Conservation (phyloP, 2,113 vertebrate genomes). For the Pimephales promelas region DNA sequence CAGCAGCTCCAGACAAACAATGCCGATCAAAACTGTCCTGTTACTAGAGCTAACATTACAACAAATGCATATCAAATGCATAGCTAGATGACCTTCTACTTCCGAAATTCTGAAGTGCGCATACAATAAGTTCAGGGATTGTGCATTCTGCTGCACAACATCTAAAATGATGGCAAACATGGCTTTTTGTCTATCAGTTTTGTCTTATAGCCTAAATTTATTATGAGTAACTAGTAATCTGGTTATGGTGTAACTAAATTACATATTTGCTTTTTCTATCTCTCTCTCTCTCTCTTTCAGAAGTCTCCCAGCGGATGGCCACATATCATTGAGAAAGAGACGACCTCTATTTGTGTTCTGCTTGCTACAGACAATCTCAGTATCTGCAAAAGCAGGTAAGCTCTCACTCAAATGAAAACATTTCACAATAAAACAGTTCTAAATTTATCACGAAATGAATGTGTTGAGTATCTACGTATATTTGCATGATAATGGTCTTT, state of each 20-base stretch:
- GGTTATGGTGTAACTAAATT: not conserved
- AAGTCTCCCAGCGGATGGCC: conserved; percentile 14
- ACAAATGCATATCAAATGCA: too few relatives aligned
- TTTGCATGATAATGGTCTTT: too few relatives aligned
- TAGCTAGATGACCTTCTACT: too few relatives aligned
- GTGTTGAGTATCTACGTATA: too few relatives aligned
- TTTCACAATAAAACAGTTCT: not conserved
- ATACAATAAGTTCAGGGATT: too few relatives aligned
- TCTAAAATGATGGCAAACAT: not conserved
- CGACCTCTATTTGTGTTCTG: conserved; percentile 42
- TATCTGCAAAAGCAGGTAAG: conserved; percentile 43
- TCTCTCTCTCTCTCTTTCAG: conserved; percentile 42
- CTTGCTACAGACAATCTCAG: conserved; percentile 40
- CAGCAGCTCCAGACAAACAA: too few relatives aligned
- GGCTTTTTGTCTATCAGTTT: not conserved
- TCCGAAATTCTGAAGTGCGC: too few relatives aligned
- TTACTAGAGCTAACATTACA: too few relatives aligned
- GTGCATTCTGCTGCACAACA: not conserved
- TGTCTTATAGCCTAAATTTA: not conserved
- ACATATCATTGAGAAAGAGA: conserved; percentile 38
- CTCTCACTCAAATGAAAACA: not conserved
- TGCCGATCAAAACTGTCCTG: too few relatives aligned
- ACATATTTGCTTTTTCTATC: not conserved
- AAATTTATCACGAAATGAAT: not conserved
- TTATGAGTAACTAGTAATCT: not conserved